These are phyloP conservation scores for Hemicentrotus pulcherrimus DNA, from an alignment of 35 echinoderm and acorn worm species.

Conservation along the genomic window DNA sequence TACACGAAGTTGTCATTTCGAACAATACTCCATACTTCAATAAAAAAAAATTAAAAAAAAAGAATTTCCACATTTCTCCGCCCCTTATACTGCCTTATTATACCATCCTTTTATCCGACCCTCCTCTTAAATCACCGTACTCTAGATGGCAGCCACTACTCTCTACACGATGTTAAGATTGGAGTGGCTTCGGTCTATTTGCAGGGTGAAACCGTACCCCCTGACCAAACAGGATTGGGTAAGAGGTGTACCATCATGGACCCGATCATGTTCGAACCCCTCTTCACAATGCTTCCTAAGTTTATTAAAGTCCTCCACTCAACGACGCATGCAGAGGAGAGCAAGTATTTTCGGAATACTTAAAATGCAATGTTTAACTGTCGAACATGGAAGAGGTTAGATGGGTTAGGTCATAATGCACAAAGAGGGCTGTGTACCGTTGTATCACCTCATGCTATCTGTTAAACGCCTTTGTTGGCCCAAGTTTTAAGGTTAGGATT, in stretches of 20 bases:
- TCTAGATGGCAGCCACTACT: too few relatives aligned
- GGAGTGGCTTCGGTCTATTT: background rate
- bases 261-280: background rate
- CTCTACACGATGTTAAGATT: background rate
- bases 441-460: background rate
- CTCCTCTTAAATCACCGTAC: background rate
- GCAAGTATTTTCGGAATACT: constrained; percentile 11
- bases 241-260: background rate
- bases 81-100: background rate
- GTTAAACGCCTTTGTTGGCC: too few relatives aligned
- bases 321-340: background rate
- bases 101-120: background rate
- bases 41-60: too few relatives aligned
- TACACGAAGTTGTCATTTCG: too few relatives aligned
- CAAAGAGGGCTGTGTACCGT: background rate
- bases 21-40: too few relatives aligned
- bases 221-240: background rate
- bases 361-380: background rate
- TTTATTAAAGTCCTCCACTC: constrained; percentile 3
- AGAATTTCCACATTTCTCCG: too few relatives aligned
- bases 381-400: background rate
- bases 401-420: background rate
- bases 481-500: too few relatives aligned
- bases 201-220: background rate
- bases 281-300: background rate